These are phyloP conservation scores for Morpho achilles DNA, from an alignment of 2,888 invertebrate species.

Conservation along the genomic window DNA sequence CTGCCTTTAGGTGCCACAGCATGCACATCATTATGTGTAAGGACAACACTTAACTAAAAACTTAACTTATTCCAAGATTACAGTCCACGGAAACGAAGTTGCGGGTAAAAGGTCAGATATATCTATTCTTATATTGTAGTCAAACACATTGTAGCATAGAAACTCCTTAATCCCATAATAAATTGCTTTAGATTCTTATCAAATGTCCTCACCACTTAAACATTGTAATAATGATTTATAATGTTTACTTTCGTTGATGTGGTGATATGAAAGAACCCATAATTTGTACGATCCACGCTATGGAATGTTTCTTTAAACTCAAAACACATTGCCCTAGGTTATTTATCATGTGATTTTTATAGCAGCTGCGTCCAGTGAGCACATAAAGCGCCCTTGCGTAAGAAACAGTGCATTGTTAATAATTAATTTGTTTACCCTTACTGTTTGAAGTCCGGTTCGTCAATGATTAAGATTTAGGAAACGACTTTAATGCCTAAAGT, in stretches of 20 bases:
- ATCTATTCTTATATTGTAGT: too few species aligned
- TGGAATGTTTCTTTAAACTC: conserved; percentile 10
- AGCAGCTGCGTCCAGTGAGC: conserved; percentile 41
- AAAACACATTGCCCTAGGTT: conserved; percentile 29
- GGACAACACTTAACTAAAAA: too few species aligned
- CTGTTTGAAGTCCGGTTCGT: conserved; percentile 48
- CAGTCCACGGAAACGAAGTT: too few species aligned
- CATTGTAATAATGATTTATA: too few species aligned
- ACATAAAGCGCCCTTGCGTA: conserved; percentile 31
- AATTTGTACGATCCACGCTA: conserved; percentile 7
- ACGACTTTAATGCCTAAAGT: conserved; percentile 15
- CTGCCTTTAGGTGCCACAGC: too few species aligned
- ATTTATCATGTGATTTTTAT: conserved; percentile 30
- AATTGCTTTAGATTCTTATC: too few species aligned
- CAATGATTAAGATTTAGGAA: conserved; percentile 38
- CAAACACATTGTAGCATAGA: too few species aligned
- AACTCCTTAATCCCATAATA: too few species aligned
- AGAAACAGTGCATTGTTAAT: conserved; percentile 43
- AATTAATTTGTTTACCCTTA: conserved; percentile 54
- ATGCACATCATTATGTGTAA: too few species aligned
- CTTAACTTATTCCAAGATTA: too few species aligned
- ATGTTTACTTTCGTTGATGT: neutral
- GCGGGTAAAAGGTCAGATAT: too few species aligned
- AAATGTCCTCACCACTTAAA: too few species aligned
- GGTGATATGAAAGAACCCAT: conserved; percentile 2